Base-by-base conservation (phyloP, 92 coral and sea anemone species). In the Zoanthus sansibaricus region DNA sequence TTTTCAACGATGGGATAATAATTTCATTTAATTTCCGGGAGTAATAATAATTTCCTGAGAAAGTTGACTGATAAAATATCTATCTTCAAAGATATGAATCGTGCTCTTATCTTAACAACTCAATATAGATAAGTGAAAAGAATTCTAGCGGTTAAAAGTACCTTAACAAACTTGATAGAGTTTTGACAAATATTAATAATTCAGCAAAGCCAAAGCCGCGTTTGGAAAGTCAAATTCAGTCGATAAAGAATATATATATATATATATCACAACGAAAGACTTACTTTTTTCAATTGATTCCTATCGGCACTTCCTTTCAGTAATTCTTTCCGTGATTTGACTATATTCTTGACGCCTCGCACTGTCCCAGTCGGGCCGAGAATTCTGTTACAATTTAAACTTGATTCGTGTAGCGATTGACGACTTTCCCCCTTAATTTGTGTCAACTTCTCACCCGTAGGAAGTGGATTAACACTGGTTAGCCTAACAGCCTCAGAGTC, bases 281-380 rank as follows among this genome's bases (percentile, higher is more conserved):
- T 77, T 62, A 91, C 96, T 90, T 94, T 93, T 3, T 73, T 16
- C 13, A 76, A 58, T 45, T 91, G 88, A 52, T 61, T 72, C 45
- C 62, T 1, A 32, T 84, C 83, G 78, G 80, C 52, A 45, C 90
- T 64, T 30, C 78, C 75, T 90, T 92, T 82, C 9, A 88, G 79
- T 54, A 79, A 77, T 46, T 94, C 93, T 69, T 89, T 91, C n/a
- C 96, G 82, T 72, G 90, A 89, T 79, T 83, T 95, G 85, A 97
- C 94, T 52, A 97, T 92, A 69, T 97, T 97, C 82, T 91, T 95
- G 73, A 93, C 89, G n/a, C 99, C 99, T 42, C 99, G 92, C 0
- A 97, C 94, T 10, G 99, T 97, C 25, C 99, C 99, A 10, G 96
- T 91, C 14, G 98, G 98, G 3, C 98, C 98, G 9, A 93, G 33